Evolutionary conservation across 2,888 invertebrate genomes (phyloP).

Genomic region (Geophilus truncorum): DNA sequence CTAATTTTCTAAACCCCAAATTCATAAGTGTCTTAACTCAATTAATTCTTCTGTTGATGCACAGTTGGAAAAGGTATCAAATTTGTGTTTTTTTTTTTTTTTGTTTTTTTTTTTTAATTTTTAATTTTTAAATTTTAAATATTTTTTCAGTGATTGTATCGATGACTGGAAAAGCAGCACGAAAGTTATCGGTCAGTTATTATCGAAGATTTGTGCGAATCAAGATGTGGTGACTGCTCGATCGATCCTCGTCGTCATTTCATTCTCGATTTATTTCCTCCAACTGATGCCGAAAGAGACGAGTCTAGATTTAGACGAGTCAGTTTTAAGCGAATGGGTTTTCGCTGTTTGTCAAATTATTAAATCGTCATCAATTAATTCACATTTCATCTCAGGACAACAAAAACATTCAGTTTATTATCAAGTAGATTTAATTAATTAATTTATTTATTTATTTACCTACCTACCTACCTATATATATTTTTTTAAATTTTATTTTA

Average conservation of each 20-base stretch:
- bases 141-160: conserved; percentile 31
- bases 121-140: not conserved
- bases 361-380: not conserved
- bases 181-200: not conserved
- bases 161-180: not conserved
- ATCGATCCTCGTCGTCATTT: not conserved
- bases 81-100: not conserved
- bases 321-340: not conserved
- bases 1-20: not conserved
- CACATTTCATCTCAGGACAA: not conserved
- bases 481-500: not conserved
- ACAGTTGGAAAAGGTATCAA: conserved; percentile 28
- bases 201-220: not conserved
- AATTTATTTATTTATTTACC: not conserved
- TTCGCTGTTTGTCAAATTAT: not conserved
- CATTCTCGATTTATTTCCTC: not conserved
- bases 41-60: not conserved
- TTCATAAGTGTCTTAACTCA: not conserved
- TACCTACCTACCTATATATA: too few relatives aligned
- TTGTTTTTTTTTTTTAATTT: not conserved
- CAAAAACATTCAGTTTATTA: not conserved
- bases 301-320: not conserved
- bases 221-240: conserved; percentile 20
- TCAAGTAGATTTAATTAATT: not conserved
- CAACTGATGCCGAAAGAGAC: not conserved